These are phyloP conservation scores for Tridacna gigas DNA, from an alignment of 2,888 invertebrate genomes.

Conservation along the genomic window DNA sequence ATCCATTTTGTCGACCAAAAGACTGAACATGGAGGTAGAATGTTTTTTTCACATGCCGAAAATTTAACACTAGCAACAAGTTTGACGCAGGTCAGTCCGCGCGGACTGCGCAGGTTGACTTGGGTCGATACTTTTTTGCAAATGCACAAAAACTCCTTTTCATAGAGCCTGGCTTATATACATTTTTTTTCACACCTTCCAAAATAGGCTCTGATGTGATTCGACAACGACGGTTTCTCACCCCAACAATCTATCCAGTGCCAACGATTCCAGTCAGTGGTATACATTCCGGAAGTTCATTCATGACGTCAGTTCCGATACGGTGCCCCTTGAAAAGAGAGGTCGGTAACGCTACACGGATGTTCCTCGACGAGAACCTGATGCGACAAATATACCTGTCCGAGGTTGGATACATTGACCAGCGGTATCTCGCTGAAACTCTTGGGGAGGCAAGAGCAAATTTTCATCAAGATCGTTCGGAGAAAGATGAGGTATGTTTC, in stretches of 20 bases:
- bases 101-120: no score
- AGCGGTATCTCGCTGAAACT: constrained; percentile 13
- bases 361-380: constrained; percentile 37
- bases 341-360: constrained; percentile 8
- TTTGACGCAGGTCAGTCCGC: no score
- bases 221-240: constrained; percentile 15
- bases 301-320: constrained; percentile 5
- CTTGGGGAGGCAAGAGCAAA: constrained; percentile 22
- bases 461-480: not conserved
- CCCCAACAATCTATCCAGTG: constrained; percentile 28
- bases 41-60: no score
- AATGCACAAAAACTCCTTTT: no score
- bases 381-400: constrained; percentile 42
- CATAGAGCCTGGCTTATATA: no score
- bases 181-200: not conserved
- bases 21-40: no score
- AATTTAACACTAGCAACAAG: no score
- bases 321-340: constrained; percentile 53
- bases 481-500: not conserved
- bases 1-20: no score
- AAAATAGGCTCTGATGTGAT: not conserved
- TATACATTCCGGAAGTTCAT: not conserved
- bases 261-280: constrained; percentile 5
- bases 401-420: constrained; percentile 39
- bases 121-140: no score